Percentiles rank a stretch among this genome's conserved stretches.
Evolutionary conservation across 2,797 vertebrate genomes (phyloP).

Genomic region (Cyclopterus lumpus): DNA sequence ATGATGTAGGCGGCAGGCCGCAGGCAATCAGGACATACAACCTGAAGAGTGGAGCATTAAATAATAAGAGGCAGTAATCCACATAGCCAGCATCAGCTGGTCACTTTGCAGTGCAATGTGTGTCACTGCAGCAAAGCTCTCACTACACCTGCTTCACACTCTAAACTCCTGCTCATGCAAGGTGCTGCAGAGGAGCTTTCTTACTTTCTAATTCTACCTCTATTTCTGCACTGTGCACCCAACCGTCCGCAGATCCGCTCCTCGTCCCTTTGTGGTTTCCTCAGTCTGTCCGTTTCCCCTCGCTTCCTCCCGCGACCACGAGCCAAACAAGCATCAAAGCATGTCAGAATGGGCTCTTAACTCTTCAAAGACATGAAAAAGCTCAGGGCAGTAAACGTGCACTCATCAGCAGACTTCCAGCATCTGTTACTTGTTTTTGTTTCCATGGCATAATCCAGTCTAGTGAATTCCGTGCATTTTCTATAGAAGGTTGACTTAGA

Average conservation of each 20-base stretch:
- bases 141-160: background rate
- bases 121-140: slow-evolving; percentile 21
- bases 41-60: slow-evolving; percentile 61
- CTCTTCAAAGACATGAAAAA: slow-evolving; percentile 45
- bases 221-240: background rate
- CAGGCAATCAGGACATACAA: slow-evolving; percentile 71
- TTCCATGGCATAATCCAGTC: slow-evolving; percentile 45
- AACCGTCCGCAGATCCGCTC: slow-evolving; percentile 1
- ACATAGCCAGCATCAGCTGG: slow-evolving; percentile 32
- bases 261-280: slow-evolving; percentile 22
- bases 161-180: slow-evolving; percentile 18
- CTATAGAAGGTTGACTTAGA: slow-evolving; percentile 24
- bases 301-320: slow-evolving; percentile 21
- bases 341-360: slow-evolving; percentile 38
- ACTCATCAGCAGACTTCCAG: slow-evolving; percentile 50
- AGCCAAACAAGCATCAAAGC: slow-evolving; percentile 54
- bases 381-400: slow-evolving; percentile 44
- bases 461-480: slow-evolving; percentile 45
- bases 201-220: slow-evolving; percentile 1
- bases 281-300: slow-evolving; percentile 20
- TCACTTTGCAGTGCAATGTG: slow-evolving; percentile 30
- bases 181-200: background rate
- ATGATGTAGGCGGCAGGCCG: slow-evolving; percentile 71
- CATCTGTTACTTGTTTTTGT: slow-evolving; percentile 62
- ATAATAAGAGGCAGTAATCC: slow-evolving; percentile 52